Evolutionary conservation across 1,140 invertebrate genomes (phyloP), one percentile per base, ranked within the genome.

Genomic region (Pseudobourletiella spinata): DNA sequence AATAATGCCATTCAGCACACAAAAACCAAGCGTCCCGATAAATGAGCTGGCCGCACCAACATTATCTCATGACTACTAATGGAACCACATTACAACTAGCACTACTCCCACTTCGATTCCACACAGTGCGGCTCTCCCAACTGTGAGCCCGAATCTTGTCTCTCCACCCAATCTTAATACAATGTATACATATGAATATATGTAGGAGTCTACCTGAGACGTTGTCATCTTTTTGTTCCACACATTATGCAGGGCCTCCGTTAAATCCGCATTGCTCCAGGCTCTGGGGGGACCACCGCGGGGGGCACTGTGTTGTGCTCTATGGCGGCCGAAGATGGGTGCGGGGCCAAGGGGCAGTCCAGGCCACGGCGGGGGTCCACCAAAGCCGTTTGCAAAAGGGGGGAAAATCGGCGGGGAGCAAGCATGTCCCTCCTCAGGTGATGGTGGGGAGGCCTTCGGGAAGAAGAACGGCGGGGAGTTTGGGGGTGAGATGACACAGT

Each of bases 211-310:
- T 59, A 68, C 69, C 64, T 92, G 89, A 63, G 88, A 91, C 1
- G 89, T 92, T n/a, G 89, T 92, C 87, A 92, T 91, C 72, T 90
- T 91, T 72, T 91, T 91, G 74, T 91, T 91, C 89, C 89, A 92
- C 1, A 92, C 89, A 73, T 91, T 88, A 70, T 90, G 87, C 16
- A 92, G 77, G 0, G 89, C 89, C 74, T 91, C 86, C 15, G 89
- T 91, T 14, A 92, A 79, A 71, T 92, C 89, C 0, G 86, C 86
- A 76, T 92, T 92, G 18, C 88, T 91, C 89, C 89, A 92, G 0
- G 88, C 90, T 22, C 89, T 78, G 0, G 89, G 89, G 1, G 89
- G 89, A 1, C 89, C 89, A 8, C 89, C 89, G 35, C 89, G 77
- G 3, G 89, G 89, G 1, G 89, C 89, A 68, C 86, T 89, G 78